A percentile compares a stretch with the other conserved stretches of the same genome.
phyloP scores from a whole-genome alignment of 2,797 vertebrate genomes.

The Eurystomus glaucurus region DNA sequence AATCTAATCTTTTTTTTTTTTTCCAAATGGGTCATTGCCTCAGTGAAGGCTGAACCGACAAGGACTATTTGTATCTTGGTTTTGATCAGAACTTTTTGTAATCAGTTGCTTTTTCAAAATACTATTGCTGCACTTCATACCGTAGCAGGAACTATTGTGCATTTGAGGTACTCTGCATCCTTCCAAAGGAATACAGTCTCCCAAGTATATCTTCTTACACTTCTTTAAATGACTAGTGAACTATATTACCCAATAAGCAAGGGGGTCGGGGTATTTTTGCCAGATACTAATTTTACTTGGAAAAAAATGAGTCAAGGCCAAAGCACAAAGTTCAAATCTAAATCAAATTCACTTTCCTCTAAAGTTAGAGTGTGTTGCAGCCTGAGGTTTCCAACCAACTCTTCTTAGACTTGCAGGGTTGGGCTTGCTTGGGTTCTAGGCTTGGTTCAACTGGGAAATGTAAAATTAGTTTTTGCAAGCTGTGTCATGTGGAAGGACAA shows the following conservation, averaged over 20 bases:
- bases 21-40: conserved; percentile 74
- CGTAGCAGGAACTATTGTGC: not conserved
- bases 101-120: conserved; percentile 7
- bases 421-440: not conserved
- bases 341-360: conserved; percentile 40
- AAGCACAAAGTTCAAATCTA: conserved; percentile 49
- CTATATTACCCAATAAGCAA: conserved; percentile 46
- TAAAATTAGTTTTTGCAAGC: not conserved
- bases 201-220: conserved; percentile 49
- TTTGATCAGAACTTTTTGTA: conserved; percentile 60
- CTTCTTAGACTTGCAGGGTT: not conserved
- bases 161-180: conserved; percentile 17
- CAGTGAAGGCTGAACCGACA: conserved; percentile 59
- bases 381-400: conserved; percentile 6
- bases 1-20: conserved; percentile 71
- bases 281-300: conserved; percentile 51
- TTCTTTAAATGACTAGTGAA: conserved; percentile 30
- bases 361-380: not conserved
- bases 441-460: not conserved
- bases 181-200: conserved; percentile 51
- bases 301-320: conserved; percentile 29
- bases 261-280: conserved; percentile 26
- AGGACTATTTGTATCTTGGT: conserved; percentile 35
- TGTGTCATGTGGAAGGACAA: not conserved
- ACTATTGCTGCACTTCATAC: not conserved